Conservation (phyloP, 2,888 invertebrate genomes). For the Elmis aenea region DNA sequence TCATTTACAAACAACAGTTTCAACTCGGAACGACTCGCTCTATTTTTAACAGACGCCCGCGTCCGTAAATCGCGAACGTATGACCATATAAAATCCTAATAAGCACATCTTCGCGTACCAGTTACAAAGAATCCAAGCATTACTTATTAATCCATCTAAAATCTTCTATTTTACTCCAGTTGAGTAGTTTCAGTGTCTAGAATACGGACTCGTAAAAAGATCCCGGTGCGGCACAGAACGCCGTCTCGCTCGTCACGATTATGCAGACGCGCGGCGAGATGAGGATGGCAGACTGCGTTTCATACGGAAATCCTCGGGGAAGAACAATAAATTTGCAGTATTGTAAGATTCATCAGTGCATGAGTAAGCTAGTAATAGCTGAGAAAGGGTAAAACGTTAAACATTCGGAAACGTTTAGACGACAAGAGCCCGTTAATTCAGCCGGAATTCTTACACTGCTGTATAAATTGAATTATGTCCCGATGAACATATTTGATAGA, state of each 20-base stretch:
- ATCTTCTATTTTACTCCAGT: slow-evolving; percentile 22
- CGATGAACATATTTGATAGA: no score
- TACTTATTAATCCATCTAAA: slow-evolving; percentile 22
- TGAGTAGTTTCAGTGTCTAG: slow-evolving; percentile 18
- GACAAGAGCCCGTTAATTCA: slow-evolving; percentile 46
- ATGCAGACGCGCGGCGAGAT: background rate
- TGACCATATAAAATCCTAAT: no score
- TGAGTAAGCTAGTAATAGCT: slow-evolving; percentile 45
- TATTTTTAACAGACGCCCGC: no score
- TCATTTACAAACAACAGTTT: no score
- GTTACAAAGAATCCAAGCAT: slow-evolving; percentile 17
- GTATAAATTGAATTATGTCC: slow-evolving; percentile 37
- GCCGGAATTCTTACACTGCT: slow-evolving; percentile 47
- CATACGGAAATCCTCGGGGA: slow-evolving; percentile 15
- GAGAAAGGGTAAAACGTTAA: slow-evolving; percentile 43
- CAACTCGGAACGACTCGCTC: no score
- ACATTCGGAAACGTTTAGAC: slow-evolving; percentile 44
- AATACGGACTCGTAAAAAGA: no score
- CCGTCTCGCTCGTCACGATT: no score
- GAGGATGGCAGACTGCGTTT: background rate
- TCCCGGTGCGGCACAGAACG: no score
- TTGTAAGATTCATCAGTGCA: slow-evolving; percentile 45
- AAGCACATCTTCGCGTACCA: no score
- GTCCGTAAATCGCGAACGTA: no score
- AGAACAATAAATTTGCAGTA: slow-evolving; percentile 43